Base-by-base conservation (phyloP, 2,113 vertebrate genomes). In the Tetraodon nigroviridis region DNA sequence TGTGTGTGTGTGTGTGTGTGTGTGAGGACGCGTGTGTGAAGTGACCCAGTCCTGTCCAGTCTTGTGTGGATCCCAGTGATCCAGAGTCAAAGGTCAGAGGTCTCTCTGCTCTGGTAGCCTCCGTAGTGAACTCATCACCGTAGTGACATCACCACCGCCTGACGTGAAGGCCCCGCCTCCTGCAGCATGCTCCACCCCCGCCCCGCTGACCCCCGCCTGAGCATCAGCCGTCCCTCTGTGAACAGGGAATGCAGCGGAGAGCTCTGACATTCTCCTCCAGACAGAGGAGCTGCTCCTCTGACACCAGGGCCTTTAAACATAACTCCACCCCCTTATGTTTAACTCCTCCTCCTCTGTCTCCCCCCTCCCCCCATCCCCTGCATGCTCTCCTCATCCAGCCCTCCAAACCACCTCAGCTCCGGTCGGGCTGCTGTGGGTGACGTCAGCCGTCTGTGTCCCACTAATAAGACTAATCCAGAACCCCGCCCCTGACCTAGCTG, bases 11-110 rank as follows among this genome's bases (percentile, higher is more conserved):
- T 52, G 49, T 42, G 41, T 52, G 49, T 42, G 41, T 52, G 49
- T 60, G 37, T 50, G 15, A 40, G 55, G 19, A 7, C 16, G 59
- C n/a, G 54, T 48, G 52, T 58, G 51, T 50, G 45, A 57, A 77
- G 80, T 71, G 73, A 74, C 84, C 82, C 76, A 74, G 79, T 86
- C 67, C 21, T 81, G 81, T 81, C 71, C 52, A 82, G 78, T 89
- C 78, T 84, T 84, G 84, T 87, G 81, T 76, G 85, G 84, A 87
- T 88, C 84, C 71, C 62, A 74, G 78, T 64, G 83, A 86, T 89
- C 85, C 87, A 80, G 69, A 82, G 74, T 85, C 71, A 70, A 84
- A 80, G 76, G 84, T 84, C 84, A 81, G 60, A 79, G 64, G 78
- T 78, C 85, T 76, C 76, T 78, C 65, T 78, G 78, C 81, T 76